Evolutionary conservation across 2,888 invertebrate species (phyloP), one percentile per base, ranked within the genome.

Genomic region (Maniola hyperantus): DNA sequence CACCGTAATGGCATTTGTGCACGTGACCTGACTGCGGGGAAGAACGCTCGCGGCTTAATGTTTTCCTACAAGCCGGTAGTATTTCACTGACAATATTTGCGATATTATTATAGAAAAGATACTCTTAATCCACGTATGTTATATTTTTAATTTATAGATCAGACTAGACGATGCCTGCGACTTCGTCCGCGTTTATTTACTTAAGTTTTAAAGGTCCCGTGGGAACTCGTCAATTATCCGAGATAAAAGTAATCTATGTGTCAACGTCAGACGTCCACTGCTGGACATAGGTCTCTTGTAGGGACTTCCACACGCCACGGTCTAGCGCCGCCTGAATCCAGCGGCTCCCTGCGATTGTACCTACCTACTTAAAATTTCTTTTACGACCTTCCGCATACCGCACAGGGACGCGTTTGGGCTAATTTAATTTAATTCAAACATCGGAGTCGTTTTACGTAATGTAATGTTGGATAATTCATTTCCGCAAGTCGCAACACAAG

Each of bases 391-490:
- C 2, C 7, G 53, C 26, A 34, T 34, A 53, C 7, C 13, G 6
- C 7, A 53, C 33, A 53, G 34, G 53, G 53, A 13, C 34, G n/a
- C 33, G 54, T 54, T 34, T 4, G 10, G 33, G 60, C 60, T 60
- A 46, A 63, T 63, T 63, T 44, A 44, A 63, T 63, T 63, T 36
- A 63, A 54, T 63, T 54, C 53, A 44, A 54, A 62, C 66, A 71
- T 69, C 59, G 71, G 69, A 70, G 67, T 59, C 60, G 70, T 69
- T 64, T 44, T 68, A 60, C 64, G 67, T 48, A 64, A 67, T 70
- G 67, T 48, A 66, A 67, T 69, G 71, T 70, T 67, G 65, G 65
- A 69, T 70, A 73, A 73, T 71, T 71, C 72, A 73, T 72, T 70
- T 70, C 72, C 71, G 64, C 67, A 67, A 72, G 67, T 71, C 70